These are phyloP conservation scores for Addax nasomaculatus DNA, from an alignment of 2,113 vertebrate species.

Conservation along the genomic window DNA sequence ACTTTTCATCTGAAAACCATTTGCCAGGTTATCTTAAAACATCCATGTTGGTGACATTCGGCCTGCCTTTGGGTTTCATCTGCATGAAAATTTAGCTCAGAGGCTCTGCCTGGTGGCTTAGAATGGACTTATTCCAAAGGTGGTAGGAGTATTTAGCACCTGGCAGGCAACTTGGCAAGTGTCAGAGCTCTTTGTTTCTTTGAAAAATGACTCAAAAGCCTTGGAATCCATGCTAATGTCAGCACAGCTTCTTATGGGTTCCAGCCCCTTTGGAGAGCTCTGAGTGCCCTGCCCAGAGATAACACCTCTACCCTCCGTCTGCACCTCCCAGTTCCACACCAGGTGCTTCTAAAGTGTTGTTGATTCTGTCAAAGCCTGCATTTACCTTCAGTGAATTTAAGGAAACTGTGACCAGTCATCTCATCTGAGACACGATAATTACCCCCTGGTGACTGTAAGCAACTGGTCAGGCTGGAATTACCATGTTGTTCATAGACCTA, in stretches of 20 bases:
- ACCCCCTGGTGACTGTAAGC: not conserved
- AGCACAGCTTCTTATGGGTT: not conserved
- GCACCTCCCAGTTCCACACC: rapidly evolving
- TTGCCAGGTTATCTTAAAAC: not conserved
- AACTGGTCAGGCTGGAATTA: not conserved
- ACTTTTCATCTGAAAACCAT: not conserved
- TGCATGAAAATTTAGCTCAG: not conserved
- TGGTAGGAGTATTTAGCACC: not conserved
- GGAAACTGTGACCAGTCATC: not conserved
- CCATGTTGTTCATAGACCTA: not conserved
- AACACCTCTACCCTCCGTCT: rapidly evolving
- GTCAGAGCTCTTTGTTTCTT: not conserved
- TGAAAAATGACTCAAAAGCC: not conserved
- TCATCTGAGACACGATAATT: not conserved
- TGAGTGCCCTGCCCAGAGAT: rapidly evolving
- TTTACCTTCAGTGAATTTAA: not conserved
- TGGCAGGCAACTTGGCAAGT: not conserved
- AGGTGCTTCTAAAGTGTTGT: not conserved
- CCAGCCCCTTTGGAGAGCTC: not conserved
- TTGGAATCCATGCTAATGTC: not conserved
- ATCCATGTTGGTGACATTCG: rapidly evolving
- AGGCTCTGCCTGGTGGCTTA: not conserved
- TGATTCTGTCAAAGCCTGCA: not conserved
- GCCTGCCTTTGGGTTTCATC: rapidly evolving
- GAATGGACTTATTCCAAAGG: not conserved